phyloP scores from a whole-genome alignment of 1,140 invertebrate species.

The Drosophila ironensis region DNA sequence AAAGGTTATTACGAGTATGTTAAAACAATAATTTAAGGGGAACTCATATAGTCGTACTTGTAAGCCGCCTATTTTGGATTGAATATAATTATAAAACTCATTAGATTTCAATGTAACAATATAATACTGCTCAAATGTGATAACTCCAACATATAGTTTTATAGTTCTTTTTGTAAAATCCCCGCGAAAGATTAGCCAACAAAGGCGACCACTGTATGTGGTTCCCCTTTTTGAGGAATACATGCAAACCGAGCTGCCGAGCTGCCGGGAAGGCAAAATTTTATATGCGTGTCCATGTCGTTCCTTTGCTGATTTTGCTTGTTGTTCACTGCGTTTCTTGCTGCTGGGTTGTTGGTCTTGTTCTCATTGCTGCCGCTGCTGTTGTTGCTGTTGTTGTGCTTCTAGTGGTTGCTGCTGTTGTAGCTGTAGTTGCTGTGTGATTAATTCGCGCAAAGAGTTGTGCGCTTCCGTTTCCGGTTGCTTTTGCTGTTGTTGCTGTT shows the following conservation, averaged over 20 bases:
- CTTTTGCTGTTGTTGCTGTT: constrained; percentile 51
- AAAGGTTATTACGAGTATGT: too few relatives aligned
- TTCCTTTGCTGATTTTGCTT: constrained; percentile 38
- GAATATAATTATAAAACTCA: too few relatives aligned
- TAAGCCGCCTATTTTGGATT: too few relatives aligned
- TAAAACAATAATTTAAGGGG: too few relatives aligned
- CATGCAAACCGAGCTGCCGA: constrained; percentile 33
- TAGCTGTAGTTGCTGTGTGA: constrained; percentile 52
- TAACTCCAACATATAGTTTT: too few relatives aligned
- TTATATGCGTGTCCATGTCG: constrained; percentile 53
- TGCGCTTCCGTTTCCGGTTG: constrained; percentile 77
- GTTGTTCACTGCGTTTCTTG: constrained; percentile 12
- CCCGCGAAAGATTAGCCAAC: too few relatives aligned
- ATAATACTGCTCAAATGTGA: too few relatives aligned
- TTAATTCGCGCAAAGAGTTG: constrained; percentile 80
- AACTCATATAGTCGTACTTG: too few relatives aligned
- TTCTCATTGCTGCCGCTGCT: constrained; percentile 14
- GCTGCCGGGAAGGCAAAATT: constrained; percentile 23
- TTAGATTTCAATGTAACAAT: too few relatives aligned
- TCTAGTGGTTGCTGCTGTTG: constrained; percentile 4
- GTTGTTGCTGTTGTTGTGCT: constrained; percentile 44
- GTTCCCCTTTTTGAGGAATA: constrained; percentile 23
- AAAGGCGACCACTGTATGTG: too few relatives aligned
- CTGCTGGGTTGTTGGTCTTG: constrained; percentile 27
- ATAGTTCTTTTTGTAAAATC: too few relatives aligned